Conservation (phyloP, 2,797 vertebrate genomes). For the Hafferia zeledoni region DNA sequence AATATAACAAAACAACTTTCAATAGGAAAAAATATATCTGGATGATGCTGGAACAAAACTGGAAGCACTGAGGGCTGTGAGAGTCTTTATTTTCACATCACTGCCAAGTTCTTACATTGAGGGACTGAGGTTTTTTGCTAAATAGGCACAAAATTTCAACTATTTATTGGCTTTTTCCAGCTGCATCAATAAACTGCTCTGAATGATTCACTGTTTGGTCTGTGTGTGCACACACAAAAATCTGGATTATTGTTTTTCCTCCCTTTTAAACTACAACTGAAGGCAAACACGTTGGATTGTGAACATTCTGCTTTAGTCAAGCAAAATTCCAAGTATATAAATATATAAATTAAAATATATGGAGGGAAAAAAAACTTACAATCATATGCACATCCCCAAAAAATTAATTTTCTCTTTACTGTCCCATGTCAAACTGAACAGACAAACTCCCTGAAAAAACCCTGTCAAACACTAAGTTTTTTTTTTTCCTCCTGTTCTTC, state of each 20-base stretch:
- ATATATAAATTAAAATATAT: neutral
- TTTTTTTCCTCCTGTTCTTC: neutral
- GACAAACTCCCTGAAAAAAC: neutral
- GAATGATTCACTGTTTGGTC: neutral
- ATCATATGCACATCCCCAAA: neutral
- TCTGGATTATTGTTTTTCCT: neutral
- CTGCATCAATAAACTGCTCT: neutral
- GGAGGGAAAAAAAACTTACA: fast-evolving
- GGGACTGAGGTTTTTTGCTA: neutral
- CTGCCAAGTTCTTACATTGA: neutral
- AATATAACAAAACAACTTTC: neutral
- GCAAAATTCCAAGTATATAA: neutral
- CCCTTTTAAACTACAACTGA: neutral
- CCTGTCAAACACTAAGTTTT: neutral
- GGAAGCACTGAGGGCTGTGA: neutral
- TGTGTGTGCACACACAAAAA: neutral
- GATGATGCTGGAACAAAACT: neutral
- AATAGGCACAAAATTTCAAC: neutral
- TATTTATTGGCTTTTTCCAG: neutral
- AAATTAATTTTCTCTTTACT: neutral
- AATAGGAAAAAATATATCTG: neutral
- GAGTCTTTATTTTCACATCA: neutral
- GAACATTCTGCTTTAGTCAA: neutral
- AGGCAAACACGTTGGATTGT: neutral
- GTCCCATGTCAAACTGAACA: neutral